Percentiles rank a stretch among this genome's conserved stretches.
Conservation (phyloP, 92 coral and sea anemone species). For the Metridium senile region DNA sequence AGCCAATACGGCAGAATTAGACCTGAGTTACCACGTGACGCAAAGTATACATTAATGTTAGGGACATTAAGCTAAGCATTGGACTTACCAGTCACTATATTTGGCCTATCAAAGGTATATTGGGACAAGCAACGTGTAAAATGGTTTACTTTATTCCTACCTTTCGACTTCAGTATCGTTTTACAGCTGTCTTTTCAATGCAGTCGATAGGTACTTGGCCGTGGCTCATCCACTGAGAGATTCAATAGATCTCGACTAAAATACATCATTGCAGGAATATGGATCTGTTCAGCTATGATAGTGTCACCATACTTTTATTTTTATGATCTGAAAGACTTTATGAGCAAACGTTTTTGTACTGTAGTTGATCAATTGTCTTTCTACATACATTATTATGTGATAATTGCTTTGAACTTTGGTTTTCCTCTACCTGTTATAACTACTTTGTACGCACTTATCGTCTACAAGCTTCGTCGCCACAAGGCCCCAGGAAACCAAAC, state of each 20-base stretch:
- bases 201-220: background rate
- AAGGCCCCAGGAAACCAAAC: background rate
- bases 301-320: constrained; percentile 1
- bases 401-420: background rate
- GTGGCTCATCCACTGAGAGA: constrained; percentile 12
- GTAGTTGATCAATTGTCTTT: background rate
- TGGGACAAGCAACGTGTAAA: constrained; percentile 5
- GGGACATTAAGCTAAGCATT: background rate
- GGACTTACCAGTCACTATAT: background rate
- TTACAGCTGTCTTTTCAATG: constrained; percentile 11
- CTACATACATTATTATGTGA: background rate
- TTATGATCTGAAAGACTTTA: background rate
- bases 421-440: background rate
- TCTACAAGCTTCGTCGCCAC: constrained; percentile 2
- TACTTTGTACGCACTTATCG: background rate
- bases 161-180: background rate
- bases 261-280: constrained; percentile 18
- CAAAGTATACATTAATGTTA: background rate
- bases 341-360: background rate
- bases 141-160: background rate
- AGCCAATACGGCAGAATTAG: too few species aligned
- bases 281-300: background rate
- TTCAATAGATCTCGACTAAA: constrained; percentile 7
- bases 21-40: too few species aligned
- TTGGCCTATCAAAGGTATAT: background rate